Base-by-base conservation (phyloP, 2,797 vertebrate genomes). In the Neosilurus mollespiculum region DNA sequence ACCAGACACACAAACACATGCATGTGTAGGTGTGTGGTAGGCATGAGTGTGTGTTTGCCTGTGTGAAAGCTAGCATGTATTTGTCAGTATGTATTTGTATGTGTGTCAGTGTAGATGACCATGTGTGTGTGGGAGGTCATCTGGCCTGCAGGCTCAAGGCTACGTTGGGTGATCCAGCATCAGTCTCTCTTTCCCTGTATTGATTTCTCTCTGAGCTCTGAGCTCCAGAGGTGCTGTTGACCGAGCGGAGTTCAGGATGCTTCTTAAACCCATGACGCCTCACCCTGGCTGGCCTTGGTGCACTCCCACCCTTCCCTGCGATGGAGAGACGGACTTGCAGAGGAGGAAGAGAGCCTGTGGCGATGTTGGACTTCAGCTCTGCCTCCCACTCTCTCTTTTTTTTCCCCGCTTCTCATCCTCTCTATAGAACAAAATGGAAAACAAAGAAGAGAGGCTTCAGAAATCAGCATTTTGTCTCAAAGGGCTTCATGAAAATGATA, bases 181-280 rank as follows among this genome's bases (percentile, higher is more conserved):
- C 86, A 86, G 88, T 82, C 81, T 91, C 88, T 91, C 88, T 92
- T 73, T 90, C 88, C 92, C 90, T 26, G n/a, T 94, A 94, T 95
- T 90, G 93, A 95, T 95, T 84, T 87, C 80, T 82, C 30, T 80
- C 61, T 53, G 80, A 64, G 59, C 90, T 85, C 87, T 84, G 89
- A 90, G 90, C 93, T 94, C 91, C 92, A 92, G 91, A 92, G 93
- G 91, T 94, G 90, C 89, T 88, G 91, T 86, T 81, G 91, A 93
- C 92, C 93, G 89, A 90, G 87, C 77, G 92, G 93, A 91, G 93
- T 87, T 86, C 89, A 89, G 85, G 90, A 89, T 91, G 91, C 91
- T 90, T 92, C 91, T 88, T 89, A 92, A 78, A 91, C 93, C 94
- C 93, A 94, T 92, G 90, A 87, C 26, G 83, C 91, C 90, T 92